Base-by-base conservation (phyloP, 2,797 vertebrate genomes). In the Pogoniulus pusillus region DNA sequence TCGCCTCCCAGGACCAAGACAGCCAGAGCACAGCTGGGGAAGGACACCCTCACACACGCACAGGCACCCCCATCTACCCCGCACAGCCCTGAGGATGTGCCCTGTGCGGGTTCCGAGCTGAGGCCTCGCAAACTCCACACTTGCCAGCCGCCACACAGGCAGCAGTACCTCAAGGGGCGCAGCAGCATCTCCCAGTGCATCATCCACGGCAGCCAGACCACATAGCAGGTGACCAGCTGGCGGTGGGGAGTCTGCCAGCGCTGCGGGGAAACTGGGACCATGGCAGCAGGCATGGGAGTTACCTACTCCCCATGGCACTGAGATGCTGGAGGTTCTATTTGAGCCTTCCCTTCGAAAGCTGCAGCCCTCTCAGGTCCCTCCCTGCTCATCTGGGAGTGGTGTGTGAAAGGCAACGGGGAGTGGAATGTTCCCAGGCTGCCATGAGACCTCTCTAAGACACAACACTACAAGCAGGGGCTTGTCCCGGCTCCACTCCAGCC, bases 101-200 rank as follows among this genome's bases (percentile, higher is more conserved):
- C 49, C 49, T 26, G 15, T n/a, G 34, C 0, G 3, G 22, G 41
- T 87, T 54, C 16, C 0, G 76, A 80, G 60, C 55, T 79, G 55
- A 82, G 82, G 75, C 43, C 65, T 55, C n/a, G 32, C 65, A 66
- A 77, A 41, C 54, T 59, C 1, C 1, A 41, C 32, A 6, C 57
- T 60, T 1, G 2, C 27, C 39, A 55, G 51, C 37, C 22, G 16
- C 22, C 17, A 26, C n/a, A 22, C 27, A 51, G n/a, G 27, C 32
- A 65, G 43, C 30, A 43, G 34, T 29, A 20, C 22, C 70, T 34
- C 32, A 37, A 26, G 8, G 10, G 30, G 10, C 23, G 32, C 13
- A 39, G 49, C 49, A 70, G 29, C 1, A 1, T 68, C 55, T 34
- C 30, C 0, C 0, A 16, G 24, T 9, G 53, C 1, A 0, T 39